phyloP scores from a whole-genome alignment of 2,888 invertebrate genomes.

The Autographa pulchrina region DNA sequence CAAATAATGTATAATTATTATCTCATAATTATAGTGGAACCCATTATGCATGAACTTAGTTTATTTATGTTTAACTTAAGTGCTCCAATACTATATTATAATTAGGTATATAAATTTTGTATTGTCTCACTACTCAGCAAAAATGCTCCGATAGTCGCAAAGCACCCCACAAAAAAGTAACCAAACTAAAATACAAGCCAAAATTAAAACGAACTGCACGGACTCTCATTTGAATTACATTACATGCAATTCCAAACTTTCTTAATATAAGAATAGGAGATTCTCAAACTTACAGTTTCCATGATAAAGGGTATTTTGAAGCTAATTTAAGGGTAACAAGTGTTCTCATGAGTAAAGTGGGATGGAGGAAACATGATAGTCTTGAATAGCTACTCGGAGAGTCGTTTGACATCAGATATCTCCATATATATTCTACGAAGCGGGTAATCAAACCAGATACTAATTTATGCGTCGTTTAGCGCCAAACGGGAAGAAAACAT shows the following conservation, averaged over 20 bases:
- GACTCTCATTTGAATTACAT: constrained; percentile 16
- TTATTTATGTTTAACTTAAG: too few species aligned
- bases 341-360: constrained; percentile 76
- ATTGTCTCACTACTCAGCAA: too few species aligned
- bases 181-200: neutral
- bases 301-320: constrained; percentile 77
- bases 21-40: too few species aligned
- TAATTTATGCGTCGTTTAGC: constrained; percentile 63
- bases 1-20: too few species aligned
- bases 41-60: too few species aligned
- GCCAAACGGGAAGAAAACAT: constrained; percentile 49
- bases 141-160: too few species aligned
- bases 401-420: constrained; percentile 76
- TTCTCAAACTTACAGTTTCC: constrained; percentile 62
- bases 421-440: constrained; percentile 62
- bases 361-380: constrained; percentile 80
- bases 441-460: constrained; percentile 60
- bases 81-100: too few species aligned
- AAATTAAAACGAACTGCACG: neutral
- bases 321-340: constrained; percentile 80
- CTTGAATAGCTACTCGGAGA: constrained; percentile 74
- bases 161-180: neutral
- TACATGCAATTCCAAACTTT: constrained; percentile 54
- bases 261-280: constrained; percentile 69
- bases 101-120: too few species aligned